Percentiles rank a stretch among this genome's conserved stretches.
Conservation (phyloP, 2,888 invertebrate genomes). For the Hirtodrosophila trivittata region DNA sequence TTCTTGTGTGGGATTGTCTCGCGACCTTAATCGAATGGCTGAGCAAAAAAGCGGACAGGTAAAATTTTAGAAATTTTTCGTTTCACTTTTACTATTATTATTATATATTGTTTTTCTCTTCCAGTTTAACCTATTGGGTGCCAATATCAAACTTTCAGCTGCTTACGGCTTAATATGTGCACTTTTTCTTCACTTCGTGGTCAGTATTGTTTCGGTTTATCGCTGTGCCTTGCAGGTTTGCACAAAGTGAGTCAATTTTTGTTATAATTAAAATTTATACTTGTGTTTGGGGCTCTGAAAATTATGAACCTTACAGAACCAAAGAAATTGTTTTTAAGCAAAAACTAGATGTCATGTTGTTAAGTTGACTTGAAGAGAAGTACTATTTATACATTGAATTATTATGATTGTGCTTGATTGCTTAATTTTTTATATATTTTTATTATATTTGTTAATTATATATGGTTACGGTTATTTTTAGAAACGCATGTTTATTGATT, state of each 20-base stretch:
- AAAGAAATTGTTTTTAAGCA: too few species aligned
- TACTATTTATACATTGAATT: too few species aligned
- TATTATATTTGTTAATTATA: too few species aligned
- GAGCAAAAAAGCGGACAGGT: slow-evolving; percentile 69
- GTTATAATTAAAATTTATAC: background rate
- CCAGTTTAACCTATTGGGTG: slow-evolving; percentile 78
- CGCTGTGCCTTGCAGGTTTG: slow-evolving; percentile 82
- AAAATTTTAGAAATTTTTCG: slow-evolving; percentile 24
- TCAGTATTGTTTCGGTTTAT: slow-evolving; percentile 83
- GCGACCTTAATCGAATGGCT: slow-evolving; percentile 82
- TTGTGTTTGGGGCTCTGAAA: background rate
- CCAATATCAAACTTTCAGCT: slow-evolving; percentile 81
- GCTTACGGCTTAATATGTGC: slow-evolving; percentile 82
- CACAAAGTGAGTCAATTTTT: slow-evolving; percentile 80
- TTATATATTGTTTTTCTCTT: slow-evolving; percentile 21
- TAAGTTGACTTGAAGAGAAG: too few species aligned
- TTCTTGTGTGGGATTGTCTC: slow-evolving; percentile 82
- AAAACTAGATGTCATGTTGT: too few species aligned
- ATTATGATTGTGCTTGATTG: too few species aligned
- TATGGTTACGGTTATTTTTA: too few species aligned
- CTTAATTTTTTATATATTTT: too few species aligned
- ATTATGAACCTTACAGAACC: too few species aligned
- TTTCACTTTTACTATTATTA: slow-evolving; percentile 19
- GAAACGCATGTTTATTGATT: too few species aligned
- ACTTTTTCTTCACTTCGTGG: slow-evolving; percentile 81